Evolutionary conservation across 2,113 vertebrate species (phyloP), one percentile per base, ranked within the genome.

Genomic region (Microcebus jonahi): DNA sequence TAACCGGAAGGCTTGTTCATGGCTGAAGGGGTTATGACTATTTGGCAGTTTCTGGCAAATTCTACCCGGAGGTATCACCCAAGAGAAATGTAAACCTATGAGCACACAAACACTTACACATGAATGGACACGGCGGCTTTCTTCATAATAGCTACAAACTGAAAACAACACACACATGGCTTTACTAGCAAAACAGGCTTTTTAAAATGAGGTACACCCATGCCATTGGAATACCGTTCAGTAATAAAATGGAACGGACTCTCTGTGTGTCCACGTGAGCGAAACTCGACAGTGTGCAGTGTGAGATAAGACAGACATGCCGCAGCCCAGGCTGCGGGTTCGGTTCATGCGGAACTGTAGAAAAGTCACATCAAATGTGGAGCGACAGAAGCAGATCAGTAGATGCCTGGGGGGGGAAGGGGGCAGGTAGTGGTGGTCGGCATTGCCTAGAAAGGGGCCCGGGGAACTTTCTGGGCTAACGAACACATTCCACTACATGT

Each of bases 241-340:
- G 80, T 14, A 9, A 73, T 12, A 23, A 68, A n/a, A 42, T 18
- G 23, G 48, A 39, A 48, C 0, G 17, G 31, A 18, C 9, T 11
- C 3, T 17, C 4, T 2, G 1, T 0, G 1, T 21, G 31, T 3
- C 1, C 1, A 8, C 4, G 1, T 3, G 34, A 81, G 67, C 0
- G n/a, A 12, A 2, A 39, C 83, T 70, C 53, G 8, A 17, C 23
- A 25, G 8, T 2, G 45, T 1, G 18, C n/a, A 23, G n/a, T 7
- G 17, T 3, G 31, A 48, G 17, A 21, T 2, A 7, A 65, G 79
- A 7, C 57, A 31, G 65, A n/a, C 25, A 6, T 25, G 17, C 3
- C 5, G 25, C 18, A 18, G 23, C 23, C 6, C 61, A 17, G 0
- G 20, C 12, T 29, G 9, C 5, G 6, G 27, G n/a, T 1, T 55